Base-by-base conservation (phyloP, 2,113 vertebrate genomes). In the Sylvietta virens region DNA sequence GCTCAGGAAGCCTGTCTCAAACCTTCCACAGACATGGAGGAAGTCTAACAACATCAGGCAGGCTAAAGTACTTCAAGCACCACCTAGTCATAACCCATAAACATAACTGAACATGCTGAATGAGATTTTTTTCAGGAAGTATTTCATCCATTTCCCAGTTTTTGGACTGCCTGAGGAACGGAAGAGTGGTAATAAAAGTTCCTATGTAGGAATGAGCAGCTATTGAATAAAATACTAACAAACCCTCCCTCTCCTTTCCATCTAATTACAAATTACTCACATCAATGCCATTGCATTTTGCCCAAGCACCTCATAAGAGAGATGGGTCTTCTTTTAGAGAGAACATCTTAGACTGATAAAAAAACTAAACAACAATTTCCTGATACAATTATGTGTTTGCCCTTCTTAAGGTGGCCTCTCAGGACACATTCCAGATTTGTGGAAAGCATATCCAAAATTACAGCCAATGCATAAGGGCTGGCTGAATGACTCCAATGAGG, bases 41-140 rank as follows among this genome's bases (percentile, higher is more conserved):
- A 83, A 94, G 70, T 84, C 81, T 96, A 97, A 88, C 54, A 83
- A 4, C 64, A 81, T 72, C 53, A 91, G 40, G 30, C 57, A 88
- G 48, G 54, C 18, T 93, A 93, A 94, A 81, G 60, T n/a, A 66
- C 58, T 92, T 74, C 76, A 80, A 91, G 54, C 9, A 77, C 33
- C 57, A 91, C 64, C 92, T 84, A 87, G 35, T 42, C 86, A 80
- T 42, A 90, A 42, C 50, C 23, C 51, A 85, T 84, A 92, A 76
- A 35, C 70, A 61, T 88, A 81, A 65, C 45, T 71, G 67, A 95
- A 72, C 9, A 42, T 10, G 20, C 17, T 15, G 72, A 76, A 89
- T 13, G 78, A 76, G 70, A 60, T 81, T 89, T 60, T 94, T 94
- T 86, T 60, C 14, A 67, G 64, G 62, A 92, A 94, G 39, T 13